A percentile compares a stretch with the other conserved stretches of the same genome.
Conservation (phyloP, 2,797 vertebrate species). For the Falco cherrug region DNA sequence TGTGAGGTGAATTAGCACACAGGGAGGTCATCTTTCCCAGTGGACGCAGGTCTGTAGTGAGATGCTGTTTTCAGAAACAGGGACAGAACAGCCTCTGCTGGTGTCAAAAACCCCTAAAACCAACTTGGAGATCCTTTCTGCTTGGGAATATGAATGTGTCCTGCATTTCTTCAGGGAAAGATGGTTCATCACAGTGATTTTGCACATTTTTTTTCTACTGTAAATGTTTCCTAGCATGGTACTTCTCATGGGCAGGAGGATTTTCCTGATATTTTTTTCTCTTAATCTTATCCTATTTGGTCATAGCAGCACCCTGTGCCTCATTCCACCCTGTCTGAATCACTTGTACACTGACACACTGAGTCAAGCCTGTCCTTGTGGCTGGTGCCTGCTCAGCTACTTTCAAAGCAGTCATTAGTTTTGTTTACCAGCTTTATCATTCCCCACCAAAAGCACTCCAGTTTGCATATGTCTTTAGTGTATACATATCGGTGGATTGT, state of each 20-base stretch:
- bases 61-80: background rate
- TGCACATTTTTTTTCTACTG: background rate
- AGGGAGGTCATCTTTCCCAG: background rate
- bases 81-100: background rate
- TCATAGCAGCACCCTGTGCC: background rate
- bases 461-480: background rate
- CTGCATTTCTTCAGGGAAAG: background rate
- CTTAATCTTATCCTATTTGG: background rate
- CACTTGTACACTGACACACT: background rate
- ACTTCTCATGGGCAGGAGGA: background rate
- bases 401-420: background rate
- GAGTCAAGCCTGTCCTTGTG: background rate
- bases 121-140: background rate
- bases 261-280: background rate
- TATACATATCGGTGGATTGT: background rate
- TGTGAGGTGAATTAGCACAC: background rate
- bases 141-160: background rate
- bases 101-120: background rate
- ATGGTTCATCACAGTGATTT: background rate
- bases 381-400: background rate
- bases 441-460: background rate
- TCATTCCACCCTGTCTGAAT: background rate
- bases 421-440: background rate
- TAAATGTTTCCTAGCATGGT: background rate
- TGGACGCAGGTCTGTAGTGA: background rate